phyloP scores from a whole-genome alignment of 2,113 vertebrate species.

The Ctenomys sociabilis region DNA sequence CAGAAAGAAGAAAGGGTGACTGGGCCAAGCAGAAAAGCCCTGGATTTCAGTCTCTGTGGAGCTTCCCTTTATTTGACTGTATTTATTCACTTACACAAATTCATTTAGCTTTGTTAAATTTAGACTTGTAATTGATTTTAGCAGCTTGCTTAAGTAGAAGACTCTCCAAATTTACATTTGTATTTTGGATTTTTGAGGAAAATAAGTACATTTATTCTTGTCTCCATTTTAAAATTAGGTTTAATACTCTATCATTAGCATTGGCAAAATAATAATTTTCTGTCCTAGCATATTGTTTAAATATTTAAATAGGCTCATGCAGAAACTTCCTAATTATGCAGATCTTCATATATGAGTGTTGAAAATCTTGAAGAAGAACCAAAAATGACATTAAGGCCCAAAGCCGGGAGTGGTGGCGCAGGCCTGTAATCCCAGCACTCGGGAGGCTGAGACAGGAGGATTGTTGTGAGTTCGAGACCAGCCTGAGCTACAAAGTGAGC shows the following conservation, averaged over 20 bases:
- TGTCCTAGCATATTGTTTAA: conserved; percentile 45
- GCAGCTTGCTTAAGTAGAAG: neutral
- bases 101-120: conserved; percentile 6
- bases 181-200: conserved; percentile 17
- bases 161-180: conserved; percentile 13
- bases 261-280: conserved; percentile 7
- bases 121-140: conserved; percentile 42
- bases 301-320: conserved; percentile 11
- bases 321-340: conserved; percentile 41
- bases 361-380: neutral
- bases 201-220: neutral
- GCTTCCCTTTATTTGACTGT: neutral
- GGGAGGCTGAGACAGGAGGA: too few species aligned
- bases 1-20: neutral
- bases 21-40: neutral
- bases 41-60: neutral
- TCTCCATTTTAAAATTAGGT: conserved; percentile 21
- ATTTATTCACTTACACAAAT: conserved; percentile 8
- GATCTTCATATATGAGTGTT: neutral
- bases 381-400: neutral
- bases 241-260: neutral
- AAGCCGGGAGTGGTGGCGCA: too few species aligned
- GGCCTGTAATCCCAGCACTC: too few species aligned
- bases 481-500: too few species aligned
- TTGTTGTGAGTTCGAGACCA: too few species aligned